These are phyloP conservation scores for Vanessa tameamea DNA, from an alignment of 1,140 invertebrate genomes.

Conservation along the genomic window DNA sequence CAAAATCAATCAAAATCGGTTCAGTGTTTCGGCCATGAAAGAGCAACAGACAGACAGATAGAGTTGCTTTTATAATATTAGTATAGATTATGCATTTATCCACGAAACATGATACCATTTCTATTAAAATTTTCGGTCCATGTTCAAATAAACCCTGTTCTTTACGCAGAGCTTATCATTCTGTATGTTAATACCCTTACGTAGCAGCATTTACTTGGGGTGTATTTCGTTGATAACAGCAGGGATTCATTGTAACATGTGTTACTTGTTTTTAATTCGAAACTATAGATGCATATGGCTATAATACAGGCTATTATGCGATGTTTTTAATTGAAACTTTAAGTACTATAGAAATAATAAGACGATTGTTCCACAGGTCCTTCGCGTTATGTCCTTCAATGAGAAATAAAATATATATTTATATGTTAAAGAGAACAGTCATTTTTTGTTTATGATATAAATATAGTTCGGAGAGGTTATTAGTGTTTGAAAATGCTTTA, in stretches of 20 bases:
- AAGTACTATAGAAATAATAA: background rate
- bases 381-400: too few species aligned
- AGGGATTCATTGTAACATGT: slow-evolving; percentile 5
- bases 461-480: too few species aligned
- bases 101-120: background rate
- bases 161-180: background rate
- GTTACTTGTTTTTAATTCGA: slow-evolving; percentile 7
- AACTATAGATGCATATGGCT: background rate
- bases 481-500: too few species aligned
- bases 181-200: slow-evolving; percentile 10
- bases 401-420: too few species aligned
- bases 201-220: background rate
- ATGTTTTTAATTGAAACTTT: background rate
- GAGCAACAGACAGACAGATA: too few species aligned
- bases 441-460: too few species aligned
- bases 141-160: background rate
- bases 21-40: too few species aligned
- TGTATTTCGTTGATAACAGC: slow-evolving; percentile 2
- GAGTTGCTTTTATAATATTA: too few species aligned
- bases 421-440: too few species aligned
- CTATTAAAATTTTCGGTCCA: background rate
- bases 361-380: too few species aligned
- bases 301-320: background rate
- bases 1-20: too few species aligned
- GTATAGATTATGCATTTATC: background rate